Evolutionary conservation across 2,113 vertebrate genomes (phyloP), one percentile per base, ranked within the genome.

Genomic region (Martes martes): DNA sequence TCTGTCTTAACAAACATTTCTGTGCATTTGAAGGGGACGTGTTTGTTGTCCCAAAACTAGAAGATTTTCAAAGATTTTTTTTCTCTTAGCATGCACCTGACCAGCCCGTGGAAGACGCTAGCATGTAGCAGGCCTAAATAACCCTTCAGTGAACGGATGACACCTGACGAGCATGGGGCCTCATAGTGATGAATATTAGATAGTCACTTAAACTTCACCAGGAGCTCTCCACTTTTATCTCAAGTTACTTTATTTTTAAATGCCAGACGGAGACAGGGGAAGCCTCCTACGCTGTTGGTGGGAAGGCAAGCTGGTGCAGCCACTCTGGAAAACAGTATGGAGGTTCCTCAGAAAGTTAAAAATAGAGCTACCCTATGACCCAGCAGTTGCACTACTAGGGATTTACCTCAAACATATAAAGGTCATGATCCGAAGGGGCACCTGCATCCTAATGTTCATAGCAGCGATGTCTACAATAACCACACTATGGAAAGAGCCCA

Each of bases 91-190:
- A 11, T 55, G 31, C 39, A 7, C 2, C 0, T 26, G 45, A 26
- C 19, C 23, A 26, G n/a, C 55, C 45, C 45, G 26, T 45, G 4
- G n/a, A 36, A 89, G 36, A 3, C 52, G 9, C 47, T 50, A 5
- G 5, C 33, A 14, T 6, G 1, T 0, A 7, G 19, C 33, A 36
- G 50, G 50, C 6, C 59, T 24, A 0, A 47, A 2, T 67, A 42
- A 67, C 31, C 69, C 76, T 73, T 10, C 6, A n/a, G 4, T 28
- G 87, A 42, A 5, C 28, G 31, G 39, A 1, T 7, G 31, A 14
- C 31, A 5, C 33, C 24, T 11, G 3, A 13, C 0, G 0, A 13
- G 57, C 0, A 1, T 4, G 9, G 2, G 31, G 21, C 21, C 28
- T 42, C 50, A 5, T 0, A 11, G 47, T 16, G 26, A 0, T 7